Conservation (phyloP, 2,888 invertebrate species). For the Megalurothrips usitatus region DNA sequence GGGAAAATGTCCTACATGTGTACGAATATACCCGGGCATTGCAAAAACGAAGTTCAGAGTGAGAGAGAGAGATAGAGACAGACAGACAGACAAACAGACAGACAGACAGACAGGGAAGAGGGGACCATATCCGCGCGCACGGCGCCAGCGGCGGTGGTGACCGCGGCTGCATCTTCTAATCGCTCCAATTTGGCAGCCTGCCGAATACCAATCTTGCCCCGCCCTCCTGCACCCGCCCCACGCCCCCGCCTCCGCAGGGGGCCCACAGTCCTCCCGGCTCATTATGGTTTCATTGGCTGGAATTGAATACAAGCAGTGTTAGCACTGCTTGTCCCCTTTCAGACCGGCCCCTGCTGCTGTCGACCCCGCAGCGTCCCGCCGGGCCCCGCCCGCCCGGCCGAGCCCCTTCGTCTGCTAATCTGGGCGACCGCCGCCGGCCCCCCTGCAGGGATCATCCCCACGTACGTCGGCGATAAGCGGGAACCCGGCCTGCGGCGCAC, state of each 20-base stretch:
- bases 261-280: not conserved
- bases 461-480: no score
- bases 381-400: no score
- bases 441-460: no score
- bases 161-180: slow-evolving; percentile 8
- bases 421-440: no score
- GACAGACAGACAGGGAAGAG: not conserved
- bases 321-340: slow-evolving; percentile 27
- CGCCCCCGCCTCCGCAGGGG: not conserved
- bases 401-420: no score
- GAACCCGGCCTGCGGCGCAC: no score
- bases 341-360: slow-evolving; percentile 35
- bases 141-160: not conserved
- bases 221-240: not conserved
- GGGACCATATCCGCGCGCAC: not conserved
- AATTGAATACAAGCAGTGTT: slow-evolving; percentile 1
- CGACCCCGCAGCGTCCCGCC: no score
- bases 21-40: no score
- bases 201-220: not conserved
- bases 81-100: not conserved
- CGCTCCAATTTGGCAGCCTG: slow-evolving; percentile 1
- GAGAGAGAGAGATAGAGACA: not conserved
- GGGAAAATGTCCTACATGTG: no score
- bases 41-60: no score
- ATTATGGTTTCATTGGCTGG: slow-evolving; percentile 20